phyloP scores from a whole-genome alignment of 2,888 invertebrate species.

The Zeuzera pyrina region DNA sequence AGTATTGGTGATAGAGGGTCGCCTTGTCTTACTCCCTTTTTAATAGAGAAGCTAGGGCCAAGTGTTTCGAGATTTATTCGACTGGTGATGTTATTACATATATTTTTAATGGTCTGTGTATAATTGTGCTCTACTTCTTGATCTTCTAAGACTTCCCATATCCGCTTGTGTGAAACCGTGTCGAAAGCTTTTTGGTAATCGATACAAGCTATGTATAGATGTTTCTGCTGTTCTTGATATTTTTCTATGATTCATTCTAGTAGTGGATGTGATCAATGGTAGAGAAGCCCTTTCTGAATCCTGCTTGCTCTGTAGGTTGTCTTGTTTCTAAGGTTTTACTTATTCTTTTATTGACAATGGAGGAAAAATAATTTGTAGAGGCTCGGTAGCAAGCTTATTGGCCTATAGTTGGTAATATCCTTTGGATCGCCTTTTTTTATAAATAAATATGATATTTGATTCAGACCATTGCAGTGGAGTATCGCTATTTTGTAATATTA shows the following conservation, averaged over 20 bases:
- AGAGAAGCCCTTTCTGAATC: too few relatives aligned
- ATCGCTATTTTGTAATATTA: not conserved
- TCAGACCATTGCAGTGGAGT: not conserved
- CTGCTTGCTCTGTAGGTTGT: too few relatives aligned
- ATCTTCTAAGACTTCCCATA: slow-evolving; percentile 1
- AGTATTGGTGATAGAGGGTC: not conserved
- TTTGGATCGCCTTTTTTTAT: not conserved
- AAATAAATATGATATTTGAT: not conserved
- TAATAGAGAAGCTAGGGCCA: not conserved
- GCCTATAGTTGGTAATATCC: not conserved
- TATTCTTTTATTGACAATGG: not conserved
- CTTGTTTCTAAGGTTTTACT: not conserved
- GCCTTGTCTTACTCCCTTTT: not conserved
- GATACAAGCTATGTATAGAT: not conserved
- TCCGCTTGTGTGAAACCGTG: not conserved
- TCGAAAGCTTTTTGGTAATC: slow-evolving; percentile 1
- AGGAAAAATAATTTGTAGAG: not conserved
- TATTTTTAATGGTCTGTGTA: slow-evolving; percentile 1
- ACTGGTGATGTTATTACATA: slow-evolving; percentile 2
- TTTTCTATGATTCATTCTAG: not conserved
- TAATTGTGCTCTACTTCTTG: slow-evolving; percentile 3
- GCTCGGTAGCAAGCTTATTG: too few relatives aligned
- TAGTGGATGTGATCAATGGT: slow-evolving; percentile 4
- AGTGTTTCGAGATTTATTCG: slow-evolving; percentile 1
- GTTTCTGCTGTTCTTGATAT: not conserved